Conservation (phyloP, 2,797 vertebrate genomes). For the Gambelia wislizenii region DNA sequence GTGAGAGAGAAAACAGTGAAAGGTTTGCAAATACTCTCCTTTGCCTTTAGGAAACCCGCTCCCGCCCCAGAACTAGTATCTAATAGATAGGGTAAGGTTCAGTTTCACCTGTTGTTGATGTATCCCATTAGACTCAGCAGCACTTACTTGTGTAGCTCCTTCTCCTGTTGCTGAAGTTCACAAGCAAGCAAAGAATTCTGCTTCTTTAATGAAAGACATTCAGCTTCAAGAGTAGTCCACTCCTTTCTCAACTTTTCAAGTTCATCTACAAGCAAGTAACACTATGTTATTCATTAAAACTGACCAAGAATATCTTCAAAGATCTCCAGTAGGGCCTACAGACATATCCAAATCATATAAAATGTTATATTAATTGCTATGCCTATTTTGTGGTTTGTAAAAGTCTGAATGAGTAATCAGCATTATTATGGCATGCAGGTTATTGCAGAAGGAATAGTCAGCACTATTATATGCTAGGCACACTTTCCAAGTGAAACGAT, state of each 20-base stretch:
- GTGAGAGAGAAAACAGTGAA: neutral
- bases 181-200: constrained; percentile 87
- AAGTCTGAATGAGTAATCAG: neutral
- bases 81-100: neutral
- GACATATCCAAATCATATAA: neutral
- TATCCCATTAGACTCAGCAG: neutral
- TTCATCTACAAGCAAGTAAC: constrained; percentile 80
- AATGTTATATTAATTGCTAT: accelerated
- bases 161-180: constrained; percentile 88
- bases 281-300: constrained; percentile 3
- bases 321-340: neutral
- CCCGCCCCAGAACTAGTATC: neutral
- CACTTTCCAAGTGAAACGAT: neutral
- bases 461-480: neutral
- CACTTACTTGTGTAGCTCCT: constrained; percentile 90
- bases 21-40: neutral
- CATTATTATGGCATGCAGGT: too few relatives aligned
- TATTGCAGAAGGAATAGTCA: too few relatives aligned
- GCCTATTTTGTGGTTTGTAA: constrained; percentile 1
- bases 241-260: constrained; percentile 87
- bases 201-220: constrained; percentile 86
- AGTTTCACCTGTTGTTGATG: neutral
- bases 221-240: constrained; percentile 86
- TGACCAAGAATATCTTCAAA: neutral
- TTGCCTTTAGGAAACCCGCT: neutral